Evolutionary conservation across 2,797 vertebrate species (phyloP), one percentile per base, ranked within the genome.

Genomic region (Anabas testudineus): DNA sequence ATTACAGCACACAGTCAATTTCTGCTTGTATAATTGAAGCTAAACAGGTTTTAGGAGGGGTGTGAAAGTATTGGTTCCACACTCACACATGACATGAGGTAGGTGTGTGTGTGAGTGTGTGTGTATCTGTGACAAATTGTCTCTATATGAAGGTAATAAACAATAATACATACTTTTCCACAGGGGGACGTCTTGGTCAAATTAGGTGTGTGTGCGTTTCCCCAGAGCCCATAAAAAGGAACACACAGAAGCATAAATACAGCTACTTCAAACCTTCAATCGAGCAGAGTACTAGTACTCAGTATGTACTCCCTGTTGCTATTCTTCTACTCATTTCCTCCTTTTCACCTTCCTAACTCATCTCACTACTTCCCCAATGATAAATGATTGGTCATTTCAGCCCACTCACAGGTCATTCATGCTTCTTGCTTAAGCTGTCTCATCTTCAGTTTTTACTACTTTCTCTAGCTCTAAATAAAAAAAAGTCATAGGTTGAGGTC

Each of bases 141-240:
- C 51, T 67, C 69, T 52, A 52, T 75, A 52, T 65, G 74, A 57
- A 43, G 53, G 56, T 80, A 78, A 82, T 86, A 83, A 82, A 85
- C 81, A 82, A 82, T 69, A 73, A 71, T 76, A 76, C 69, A 71
- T 71, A 76, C 67, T 74, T 72, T 70, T 72, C 74, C 69, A 83
- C 10, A 36, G 78, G 64, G 78, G 71, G 34, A 36, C 6, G n/a
- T 30, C 32, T 61, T 58, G 57, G 62, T 58, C 71, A 74, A 78
- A 74, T 73, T 49, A 76, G 48, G 22, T 4, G 42, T 61, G 58
- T 63, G 24, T 6, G 5, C 30, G 15, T 76, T 61, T 71, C 70
- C 66, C 69, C 74, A 47, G 59, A 66, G 74, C 28, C 8, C 30
- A 36, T 36, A n/a, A n/a, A n/a, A n/a, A n/a, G n/a, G 70, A 56